A percentile compares a stretch with the other conserved stretches of the same genome.
Conservation (phyloP, 2,797 vertebrate species). For the Echeneis naucrates region DNA sequence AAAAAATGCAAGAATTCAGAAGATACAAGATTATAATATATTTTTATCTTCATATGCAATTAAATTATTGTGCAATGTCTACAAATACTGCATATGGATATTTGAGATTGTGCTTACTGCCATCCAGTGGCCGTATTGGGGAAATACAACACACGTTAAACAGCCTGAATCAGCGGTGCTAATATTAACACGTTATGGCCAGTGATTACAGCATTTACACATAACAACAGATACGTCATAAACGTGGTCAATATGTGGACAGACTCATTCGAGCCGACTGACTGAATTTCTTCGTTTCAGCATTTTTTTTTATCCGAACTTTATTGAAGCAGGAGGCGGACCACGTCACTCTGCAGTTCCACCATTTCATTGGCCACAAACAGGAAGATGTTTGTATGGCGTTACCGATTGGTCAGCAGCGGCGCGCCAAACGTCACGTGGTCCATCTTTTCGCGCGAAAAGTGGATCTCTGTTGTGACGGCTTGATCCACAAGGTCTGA, state of each 20-base stretch:
- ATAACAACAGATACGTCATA: not conserved
- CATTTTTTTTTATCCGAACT: no score
- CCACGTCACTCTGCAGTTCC: not conserved
- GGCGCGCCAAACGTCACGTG: constrained; percentile 86
- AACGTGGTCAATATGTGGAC: not conserved
- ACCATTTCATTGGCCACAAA: constrained; percentile 53
- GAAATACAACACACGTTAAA: constrained; percentile 6
- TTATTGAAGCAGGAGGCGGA: constrained; percentile 13
- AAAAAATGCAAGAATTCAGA: no score
- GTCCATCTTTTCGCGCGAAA: constrained; percentile 84
- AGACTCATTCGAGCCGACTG: no score
- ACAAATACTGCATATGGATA: no score
- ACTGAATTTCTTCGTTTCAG: no score
- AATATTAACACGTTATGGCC: not conserved
- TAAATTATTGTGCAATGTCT: no score
- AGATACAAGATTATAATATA: no score
- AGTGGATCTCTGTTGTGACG: constrained; percentile 40
- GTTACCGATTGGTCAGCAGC: constrained; percentile 77
- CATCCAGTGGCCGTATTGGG: constrained; percentile 1
- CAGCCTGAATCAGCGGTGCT: no score
- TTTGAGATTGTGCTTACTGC: constrained; percentile 21
- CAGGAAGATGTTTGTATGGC: not conserved
- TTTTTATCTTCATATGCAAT: no score
- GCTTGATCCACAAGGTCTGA: not conserved
- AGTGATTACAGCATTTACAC: not conserved